Evolutionary conservation across 2,888 invertebrate genomes (phyloP).

Genomic region (Drosophila mimica): DNA sequence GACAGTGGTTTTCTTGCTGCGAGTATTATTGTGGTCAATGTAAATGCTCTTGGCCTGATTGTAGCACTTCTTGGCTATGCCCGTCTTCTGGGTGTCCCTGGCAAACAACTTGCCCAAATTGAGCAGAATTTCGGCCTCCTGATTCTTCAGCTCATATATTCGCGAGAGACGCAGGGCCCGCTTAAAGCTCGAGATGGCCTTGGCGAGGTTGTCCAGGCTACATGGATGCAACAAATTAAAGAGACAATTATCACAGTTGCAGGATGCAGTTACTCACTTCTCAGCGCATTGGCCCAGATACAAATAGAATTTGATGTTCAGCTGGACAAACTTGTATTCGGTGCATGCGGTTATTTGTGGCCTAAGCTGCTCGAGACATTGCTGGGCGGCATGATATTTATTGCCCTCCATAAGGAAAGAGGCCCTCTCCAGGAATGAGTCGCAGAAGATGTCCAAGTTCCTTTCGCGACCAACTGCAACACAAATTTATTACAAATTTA

Average conservation of each 20-base stretch:
- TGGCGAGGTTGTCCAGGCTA: slow-evolving; percentile 53
- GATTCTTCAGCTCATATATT: slow-evolving; percentile 40
- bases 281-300: slow-evolving; percentile 66
- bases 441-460: slow-evolving; percentile 66
- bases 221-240: not conserved
- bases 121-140: slow-evolving; percentile 69
- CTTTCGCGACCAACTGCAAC: slow-evolving; percentile 66
- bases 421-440: slow-evolving; percentile 65
- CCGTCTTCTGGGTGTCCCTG: slow-evolving; percentile 49
- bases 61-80: slow-evolving; percentile 70
- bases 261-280: slow-evolving; percentile 44
- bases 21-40: slow-evolving; percentile 63
- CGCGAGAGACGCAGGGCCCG: slow-evolving; percentile 62
- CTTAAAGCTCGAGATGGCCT: slow-evolving; percentile 61
- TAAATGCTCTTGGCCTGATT: slow-evolving; percentile 73
- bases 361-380: slow-evolving; percentile 63
- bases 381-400: slow-evolving; percentile 61
- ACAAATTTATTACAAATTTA: not conserved
- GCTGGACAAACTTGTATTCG: slow-evolving; percentile 52
- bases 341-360: slow-evolving; percentile 50
- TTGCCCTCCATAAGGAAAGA: slow-evolving; percentile 66
- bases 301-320: slow-evolving; percentile 60
- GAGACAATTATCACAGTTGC: not conserved
- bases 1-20: slow-evolving; percentile 67
- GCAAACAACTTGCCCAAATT: slow-evolving; percentile 72